phyloP scores from a whole-genome alignment of 2,888 invertebrate species.

The Drosophila vallismaia region DNA sequence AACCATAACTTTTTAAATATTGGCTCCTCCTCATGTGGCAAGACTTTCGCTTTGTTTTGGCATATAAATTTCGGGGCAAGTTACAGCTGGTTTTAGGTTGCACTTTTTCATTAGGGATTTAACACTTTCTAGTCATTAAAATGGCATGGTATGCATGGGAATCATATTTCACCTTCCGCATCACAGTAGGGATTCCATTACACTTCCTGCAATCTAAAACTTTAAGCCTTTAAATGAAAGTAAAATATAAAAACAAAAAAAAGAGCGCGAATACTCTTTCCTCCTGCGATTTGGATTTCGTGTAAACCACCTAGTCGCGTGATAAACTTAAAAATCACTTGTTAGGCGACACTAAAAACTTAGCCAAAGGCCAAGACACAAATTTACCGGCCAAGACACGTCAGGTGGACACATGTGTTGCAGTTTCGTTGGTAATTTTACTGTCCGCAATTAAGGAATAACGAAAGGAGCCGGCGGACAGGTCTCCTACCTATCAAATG shows the following conservation, averaged over 20 bases:
- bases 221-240: neutral
- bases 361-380: conserved; percentile 22
- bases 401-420: conserved; percentile 11
- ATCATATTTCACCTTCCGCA: conserved; percentile 23
- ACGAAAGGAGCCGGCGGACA: conserved; percentile 12
- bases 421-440: conserved; percentile 25
- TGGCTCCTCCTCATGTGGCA: neutral
- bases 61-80: neutral
- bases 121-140: conserved; percentile 24
- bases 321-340: conserved; percentile 37
- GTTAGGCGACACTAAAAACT: conserved; percentile 40
- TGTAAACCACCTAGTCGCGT: conserved; percentile 20
- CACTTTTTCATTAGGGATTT: conserved; percentile 17
- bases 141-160: conserved; percentile 11
- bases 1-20: neutral
- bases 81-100: conserved; percentile 4
- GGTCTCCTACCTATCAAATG: conserved; percentile 14
- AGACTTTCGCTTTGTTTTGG: neutral
- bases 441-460: conserved; percentile 33
- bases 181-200: conserved; percentile 10
- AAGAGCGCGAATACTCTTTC: conserved; percentile 12
- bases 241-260: neutral
- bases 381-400: conserved; percentile 14
- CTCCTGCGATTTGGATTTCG: neutral
- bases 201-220: conserved; percentile 5